Conservation (phyloP, 1,140 invertebrate species). For the Lerema accius region DNA sequence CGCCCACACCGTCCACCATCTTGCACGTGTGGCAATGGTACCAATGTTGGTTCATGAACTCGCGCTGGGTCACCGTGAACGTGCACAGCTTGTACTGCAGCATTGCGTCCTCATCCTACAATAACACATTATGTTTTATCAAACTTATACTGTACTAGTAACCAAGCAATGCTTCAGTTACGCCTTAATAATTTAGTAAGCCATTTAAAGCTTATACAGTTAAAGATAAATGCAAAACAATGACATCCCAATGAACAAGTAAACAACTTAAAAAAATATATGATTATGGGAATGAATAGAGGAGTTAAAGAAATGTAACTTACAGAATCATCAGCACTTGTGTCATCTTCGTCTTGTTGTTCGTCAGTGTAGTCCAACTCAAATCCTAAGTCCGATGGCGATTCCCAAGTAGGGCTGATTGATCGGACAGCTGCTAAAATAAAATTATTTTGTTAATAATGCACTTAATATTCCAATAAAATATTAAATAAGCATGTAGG, state of each 20-base stretch:
- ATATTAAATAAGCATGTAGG: no score
- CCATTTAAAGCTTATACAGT: no score
- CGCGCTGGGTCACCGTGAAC: constrained; percentile 97
- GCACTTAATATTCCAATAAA: no score
- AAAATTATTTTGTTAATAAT: constrained; percentile 14
- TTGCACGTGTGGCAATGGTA: constrained; percentile 99
- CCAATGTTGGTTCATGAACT: constrained; percentile 99
- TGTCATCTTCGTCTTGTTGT: constrained; percentile 94
- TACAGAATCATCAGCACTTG: constrained; percentile 94
- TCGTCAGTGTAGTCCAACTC: constrained; percentile 94
- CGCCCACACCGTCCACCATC: constrained; percentile 98
- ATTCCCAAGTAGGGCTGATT: constrained; percentile 90
- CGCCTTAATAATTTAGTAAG: no score
- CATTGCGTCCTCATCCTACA: constrained; percentile 95
- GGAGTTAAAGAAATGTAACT: constrained; percentile 57
- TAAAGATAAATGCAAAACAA: no score
- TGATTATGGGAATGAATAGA: no score
- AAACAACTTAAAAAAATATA: no score
- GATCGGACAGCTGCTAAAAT: constrained; percentile 82
- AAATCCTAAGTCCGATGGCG: constrained; percentile 88
- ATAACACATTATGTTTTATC: no score
- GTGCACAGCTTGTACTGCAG: constrained; percentile 97
- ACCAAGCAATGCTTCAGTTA: no score
- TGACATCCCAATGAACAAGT: no score
- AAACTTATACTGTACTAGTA: no score